phyloP scores from a whole-genome alignment of 2,113 vertebrate species.

The Panurus biarmicus region DNA sequence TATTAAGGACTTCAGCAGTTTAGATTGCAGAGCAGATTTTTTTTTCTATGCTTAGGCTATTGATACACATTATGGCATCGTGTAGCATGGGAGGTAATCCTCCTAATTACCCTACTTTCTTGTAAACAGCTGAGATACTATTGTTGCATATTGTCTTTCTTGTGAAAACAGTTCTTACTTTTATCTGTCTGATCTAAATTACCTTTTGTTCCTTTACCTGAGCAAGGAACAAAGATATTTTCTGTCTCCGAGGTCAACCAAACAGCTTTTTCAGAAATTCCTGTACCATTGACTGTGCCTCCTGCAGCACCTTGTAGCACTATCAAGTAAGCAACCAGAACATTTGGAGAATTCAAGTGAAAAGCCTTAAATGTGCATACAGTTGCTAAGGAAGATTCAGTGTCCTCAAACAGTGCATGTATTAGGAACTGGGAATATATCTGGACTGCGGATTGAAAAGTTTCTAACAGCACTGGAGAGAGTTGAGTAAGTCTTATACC shows the following conservation, averaged over 20 bases:
- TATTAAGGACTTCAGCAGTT: not conserved
- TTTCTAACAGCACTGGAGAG: not conserved
- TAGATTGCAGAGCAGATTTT: not conserved
- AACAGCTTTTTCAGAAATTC: not conserved
- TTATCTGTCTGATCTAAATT: not conserved
- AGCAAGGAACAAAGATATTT: not conserved
- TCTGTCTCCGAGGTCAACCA: not conserved
- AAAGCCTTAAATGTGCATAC: not conserved
- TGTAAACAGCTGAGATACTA: not conserved
- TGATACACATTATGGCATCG: not conserved
- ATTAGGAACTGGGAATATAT: not conserved
- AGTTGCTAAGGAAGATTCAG: not conserved
- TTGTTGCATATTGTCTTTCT: not conserved
- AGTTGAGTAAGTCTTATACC: not conserved
- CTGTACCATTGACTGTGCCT: not conserved
- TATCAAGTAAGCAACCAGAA: not conserved
- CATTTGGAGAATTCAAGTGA: not conserved
- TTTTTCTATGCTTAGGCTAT: not conserved
- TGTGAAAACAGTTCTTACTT: not conserved
- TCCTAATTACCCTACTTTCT: not conserved
- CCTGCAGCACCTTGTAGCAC: not conserved
- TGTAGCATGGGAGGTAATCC: not conserved
- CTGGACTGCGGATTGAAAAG: not conserved
- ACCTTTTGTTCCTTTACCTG: not conserved
- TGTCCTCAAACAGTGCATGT: not conserved